A percentile compares a stretch with the other conserved stretches of the same genome.
Conservation (phyloP, 2,888 invertebrate genomes). For the Pyrochroa serraticornis region DNA sequence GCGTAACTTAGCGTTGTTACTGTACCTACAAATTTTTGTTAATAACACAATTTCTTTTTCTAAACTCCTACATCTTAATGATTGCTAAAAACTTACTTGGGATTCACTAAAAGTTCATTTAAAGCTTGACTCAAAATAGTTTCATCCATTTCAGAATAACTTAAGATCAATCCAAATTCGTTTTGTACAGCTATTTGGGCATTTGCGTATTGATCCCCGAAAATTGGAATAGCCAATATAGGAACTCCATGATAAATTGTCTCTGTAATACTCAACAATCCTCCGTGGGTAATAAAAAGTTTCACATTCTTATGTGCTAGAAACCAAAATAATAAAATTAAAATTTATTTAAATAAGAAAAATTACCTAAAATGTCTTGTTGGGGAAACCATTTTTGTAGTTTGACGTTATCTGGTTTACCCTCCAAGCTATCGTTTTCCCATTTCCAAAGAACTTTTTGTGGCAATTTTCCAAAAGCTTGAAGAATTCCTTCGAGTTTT, state of each 20-base stretch:
- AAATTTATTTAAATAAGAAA: not conserved
- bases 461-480: slow-evolving; percentile 64
- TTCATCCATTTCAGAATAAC: slow-evolving; percentile 1
- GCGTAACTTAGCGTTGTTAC: slow-evolving; percentile 26
- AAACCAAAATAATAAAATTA: not conserved
- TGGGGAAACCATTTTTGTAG: slow-evolving; percentile 50
- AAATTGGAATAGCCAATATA: slow-evolving; percentile 27
- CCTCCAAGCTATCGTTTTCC: slow-evolving; percentile 59
- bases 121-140: slow-evolving; percentile 7
- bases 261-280: slow-evolving; percentile 22
- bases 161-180: slow-evolving; percentile 13
- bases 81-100: slow-evolving; percentile 28
- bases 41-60: not conserved
- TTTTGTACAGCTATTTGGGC: slow-evolving; percentile 1
- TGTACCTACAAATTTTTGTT: slow-evolving; percentile 28
- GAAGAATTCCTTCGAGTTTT: slow-evolving; percentile 61
- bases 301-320: slow-evolving; percentile 22
- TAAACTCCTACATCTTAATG: too few relatives aligned
- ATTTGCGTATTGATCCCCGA: slow-evolving; percentile 21
- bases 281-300: slow-evolving; percentile 24
- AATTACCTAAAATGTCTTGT: slow-evolving; percentile 46
- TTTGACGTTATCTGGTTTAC: slow-evolving; percentile 54
- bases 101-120: slow-evolving; percentile 27
- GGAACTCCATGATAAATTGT: slow-evolving; percentile 29
- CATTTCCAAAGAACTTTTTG: slow-evolving; percentile 73